These are phyloP conservation scores for Nymphalis polychloros DNA, from an alignment of 2,888 invertebrate species.

Conservation along the genomic window DNA sequence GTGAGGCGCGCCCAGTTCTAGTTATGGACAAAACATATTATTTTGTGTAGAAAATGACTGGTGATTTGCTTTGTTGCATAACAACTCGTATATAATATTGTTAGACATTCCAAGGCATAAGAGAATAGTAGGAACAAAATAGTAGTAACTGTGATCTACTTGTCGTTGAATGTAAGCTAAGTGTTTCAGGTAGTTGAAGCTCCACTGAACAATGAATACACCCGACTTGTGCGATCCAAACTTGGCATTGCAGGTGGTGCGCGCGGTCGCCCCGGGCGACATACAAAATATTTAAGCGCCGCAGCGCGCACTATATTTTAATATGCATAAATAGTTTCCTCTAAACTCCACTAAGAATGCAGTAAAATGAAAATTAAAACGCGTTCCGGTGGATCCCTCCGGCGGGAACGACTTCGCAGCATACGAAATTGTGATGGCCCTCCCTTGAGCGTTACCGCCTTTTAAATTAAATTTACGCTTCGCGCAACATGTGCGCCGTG, in stretches of 20 bases:
- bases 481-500: conserved; percentile 3
- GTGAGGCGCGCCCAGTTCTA: not conserved
- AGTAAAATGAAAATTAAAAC: conserved; percentile 41
- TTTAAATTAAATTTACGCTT: conserved; percentile 12
- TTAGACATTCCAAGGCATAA: too few species aligned
- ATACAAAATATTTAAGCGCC: conserved; percentile 33
- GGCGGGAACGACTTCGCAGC: conserved; percentile 22
- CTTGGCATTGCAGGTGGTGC: conserved; percentile 2
- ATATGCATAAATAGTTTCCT: conserved; percentile 44
- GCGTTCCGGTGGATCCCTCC: conserved; percentile 33
- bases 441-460: conserved; percentile 16
- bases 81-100: too few species aligned
- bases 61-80: not conserved
- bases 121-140: too few species aligned
- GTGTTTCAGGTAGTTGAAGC: not conserved
- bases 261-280: not conserved
- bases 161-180: not conserved
- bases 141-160: too few species aligned
- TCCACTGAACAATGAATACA: conserved; percentile 14
- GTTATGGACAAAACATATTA: conserved; percentile 14
- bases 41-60: not conserved
- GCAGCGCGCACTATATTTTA: conserved; percentile 35
- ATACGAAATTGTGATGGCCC: conserved; percentile 4
- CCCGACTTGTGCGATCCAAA: conserved; percentile 1
- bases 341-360: conserved; percentile 36